A percentile compares a stretch with the other conserved stretches of the same genome.
These are phyloP conservation scores for Pterocles gutturalis DNA, from an alignment of 2,113 vertebrate species.

Conservation along the genomic window DNA sequence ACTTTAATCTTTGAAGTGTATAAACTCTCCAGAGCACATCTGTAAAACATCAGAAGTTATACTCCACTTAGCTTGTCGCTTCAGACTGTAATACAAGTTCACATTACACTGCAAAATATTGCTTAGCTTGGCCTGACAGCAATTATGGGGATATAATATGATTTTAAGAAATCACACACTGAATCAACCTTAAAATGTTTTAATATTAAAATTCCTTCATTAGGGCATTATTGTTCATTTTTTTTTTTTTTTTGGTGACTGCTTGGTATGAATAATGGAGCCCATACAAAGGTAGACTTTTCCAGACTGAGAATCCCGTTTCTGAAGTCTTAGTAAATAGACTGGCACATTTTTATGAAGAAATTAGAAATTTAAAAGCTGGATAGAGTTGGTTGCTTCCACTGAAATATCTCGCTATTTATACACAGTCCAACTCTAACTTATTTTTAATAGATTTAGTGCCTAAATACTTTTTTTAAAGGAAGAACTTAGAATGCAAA, in stretches of 20 bases:
- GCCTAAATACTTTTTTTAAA: neutral
- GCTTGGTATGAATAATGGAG: neutral
- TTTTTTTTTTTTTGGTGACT: neutral
- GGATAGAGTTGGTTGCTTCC: neutral
- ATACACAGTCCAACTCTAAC: neutral
- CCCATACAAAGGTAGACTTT: neutral
- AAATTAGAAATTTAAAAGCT: neutral
- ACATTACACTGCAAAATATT: neutral
- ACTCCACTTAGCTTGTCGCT: neutral
- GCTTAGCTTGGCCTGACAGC: neutral
- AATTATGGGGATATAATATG: neutral
- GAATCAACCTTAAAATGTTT: neutral
- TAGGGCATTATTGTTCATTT: neutral
- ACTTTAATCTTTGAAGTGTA: neutral
- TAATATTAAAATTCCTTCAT: neutral
- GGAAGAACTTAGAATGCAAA: neutral
- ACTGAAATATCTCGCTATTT: neutral
- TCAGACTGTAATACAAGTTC: neutral
- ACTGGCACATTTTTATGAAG: neutral
- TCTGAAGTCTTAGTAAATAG: neutral
- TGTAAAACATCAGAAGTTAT: constrained; percentile 39
- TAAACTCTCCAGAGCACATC: neutral
- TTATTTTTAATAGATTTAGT: neutral
- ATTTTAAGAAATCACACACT: neutral
- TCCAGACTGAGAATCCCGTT: neutral